Evolutionary conservation across 2,113 vertebrate genomes (phyloP), one percentile per base, ranked within the genome.

Genomic region (Tetraodon nigroviridis): DNA sequence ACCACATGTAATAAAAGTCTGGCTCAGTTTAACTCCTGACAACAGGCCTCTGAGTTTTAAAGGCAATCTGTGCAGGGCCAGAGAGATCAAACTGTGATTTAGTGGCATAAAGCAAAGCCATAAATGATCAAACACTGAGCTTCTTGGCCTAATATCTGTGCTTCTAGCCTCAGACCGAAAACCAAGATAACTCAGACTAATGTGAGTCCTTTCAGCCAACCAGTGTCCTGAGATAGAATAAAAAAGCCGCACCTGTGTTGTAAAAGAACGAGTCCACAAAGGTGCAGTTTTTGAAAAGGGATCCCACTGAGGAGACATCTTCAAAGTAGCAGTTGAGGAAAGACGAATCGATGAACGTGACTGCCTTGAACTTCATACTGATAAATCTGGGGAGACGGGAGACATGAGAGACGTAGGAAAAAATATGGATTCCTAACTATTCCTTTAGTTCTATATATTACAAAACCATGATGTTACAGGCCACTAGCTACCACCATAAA

Each of bases 301-400:
- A 94, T 17, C 93, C 93, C 44, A 96, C 71, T 0, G 97, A 94
- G 61, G 95, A 93, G 51, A 98, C 92, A 16, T 97, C 93, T 60
- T 98, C 93, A 84, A 99, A 98, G 40, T 88, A 86, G 83, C 97
- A 98, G 71, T 89, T 91, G 81, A 94, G 85, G 86, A 99, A 99
- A 20, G 93, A 88, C 0, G 93, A 94, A 79, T 98, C 91, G 82
- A 97, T 91, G 84, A 98, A 99, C 0, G 89, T 94, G 73, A 98
- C 93, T 0, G 94, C 90, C 85, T 95, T 99, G 85, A 99, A 92
- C 84, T 94, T 98, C 93, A 99, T 96, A 51, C 85, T 82, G 55
- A 90, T 73, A 57, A 99, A 99, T 83, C 97, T 99, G 90, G 10
- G 8, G 1, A 53, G 29, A 20, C 18, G 1, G 18, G 18, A 18